Conservation (phyloP, 2,113 vertebrate species). For the Lasiurus cinereus region DNA sequence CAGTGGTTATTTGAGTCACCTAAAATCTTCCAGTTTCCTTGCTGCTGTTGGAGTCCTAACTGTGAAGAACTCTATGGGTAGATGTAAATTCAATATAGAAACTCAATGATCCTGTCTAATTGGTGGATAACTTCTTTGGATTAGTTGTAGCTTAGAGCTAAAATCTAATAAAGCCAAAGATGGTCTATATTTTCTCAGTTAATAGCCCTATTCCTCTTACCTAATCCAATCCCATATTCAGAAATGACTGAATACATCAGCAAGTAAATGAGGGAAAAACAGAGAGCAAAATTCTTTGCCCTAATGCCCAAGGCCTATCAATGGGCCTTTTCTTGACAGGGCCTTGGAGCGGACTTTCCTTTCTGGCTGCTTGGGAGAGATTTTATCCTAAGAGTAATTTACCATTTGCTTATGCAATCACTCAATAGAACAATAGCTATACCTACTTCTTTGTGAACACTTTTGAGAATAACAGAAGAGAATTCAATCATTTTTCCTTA, state of each 20-base stretch:
- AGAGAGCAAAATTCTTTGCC: not conserved
- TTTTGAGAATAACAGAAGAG: not conserved
- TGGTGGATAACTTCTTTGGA: not conserved
- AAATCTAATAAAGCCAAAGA: not conserved
- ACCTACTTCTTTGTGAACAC: not conserved
- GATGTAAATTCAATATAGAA: not conserved
- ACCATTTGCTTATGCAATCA: not conserved
- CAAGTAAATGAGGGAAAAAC: not conserved
- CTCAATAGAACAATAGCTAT: not conserved
- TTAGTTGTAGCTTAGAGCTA: not conserved
- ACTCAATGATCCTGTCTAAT: not conserved
- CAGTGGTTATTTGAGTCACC: not conserved
- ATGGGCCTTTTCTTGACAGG: not conserved
- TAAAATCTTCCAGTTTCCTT: not conserved
- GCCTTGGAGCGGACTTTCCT: not conserved
- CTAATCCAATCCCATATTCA: not conserved
- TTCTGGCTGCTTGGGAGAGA: not conserved
- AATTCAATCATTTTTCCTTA: not conserved
- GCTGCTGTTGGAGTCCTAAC: not conserved
- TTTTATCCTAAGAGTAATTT: not conserved
- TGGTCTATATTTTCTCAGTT: not conserved
- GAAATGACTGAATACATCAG: not conserved
- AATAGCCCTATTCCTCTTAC: not conserved
- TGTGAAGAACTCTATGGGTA: not conserved
- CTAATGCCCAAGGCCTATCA: not conserved